phyloP scores from a whole-genome alignment of 2,113 vertebrate species.

The Laticauda colubrina region DNA sequence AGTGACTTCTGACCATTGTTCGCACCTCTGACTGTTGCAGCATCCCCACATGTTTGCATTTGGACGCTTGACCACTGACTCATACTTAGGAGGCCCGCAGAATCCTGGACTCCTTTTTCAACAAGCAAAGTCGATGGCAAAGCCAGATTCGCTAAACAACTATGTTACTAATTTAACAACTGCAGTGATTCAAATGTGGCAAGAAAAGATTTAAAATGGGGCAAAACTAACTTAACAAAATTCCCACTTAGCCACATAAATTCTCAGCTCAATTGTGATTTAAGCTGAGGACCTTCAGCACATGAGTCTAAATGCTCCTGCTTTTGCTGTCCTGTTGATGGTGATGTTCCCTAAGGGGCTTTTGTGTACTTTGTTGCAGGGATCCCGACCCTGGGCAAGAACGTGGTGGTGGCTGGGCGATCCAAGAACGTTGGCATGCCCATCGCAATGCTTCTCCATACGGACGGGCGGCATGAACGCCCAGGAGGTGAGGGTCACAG shows the following conservation, averaged over 20 bases:
- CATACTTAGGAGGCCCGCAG: not conserved
- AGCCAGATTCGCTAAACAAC: not conserved
- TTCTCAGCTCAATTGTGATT: not conserved
- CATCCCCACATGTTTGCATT: not conserved
- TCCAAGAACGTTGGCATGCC: slow-evolving; percentile 99
- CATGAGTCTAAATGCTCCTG: not conserved
- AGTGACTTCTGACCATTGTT: not conserved
- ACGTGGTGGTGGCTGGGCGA: slow-evolving; percentile 92
- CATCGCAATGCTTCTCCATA: slow-evolving; percentile 95
- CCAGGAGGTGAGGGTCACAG: slow-evolving; percentile 80
- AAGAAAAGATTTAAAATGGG: not conserved
- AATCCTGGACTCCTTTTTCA: not conserved
- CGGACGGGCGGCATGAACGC: slow-evolving; percentile 88
- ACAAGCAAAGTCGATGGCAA: not conserved
- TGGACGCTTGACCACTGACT: not conserved
- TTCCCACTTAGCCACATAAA: not conserved
- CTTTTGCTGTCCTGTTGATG: not conserved
- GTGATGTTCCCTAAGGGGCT: not conserved
- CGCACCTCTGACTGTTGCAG: not conserved
- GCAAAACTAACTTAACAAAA: not conserved
- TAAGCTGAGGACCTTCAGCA: not conserved
- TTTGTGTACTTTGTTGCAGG: slow-evolving; percentile 65
- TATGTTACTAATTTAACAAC: not conserved
- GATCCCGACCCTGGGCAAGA: slow-evolving; percentile 92
- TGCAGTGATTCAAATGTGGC: not conserved